Evolutionary conservation across 92 coral and sea anemone species (phyloP), one percentile per base, ranked within the genome.

Genomic region (Porites cylindrica): DNA sequence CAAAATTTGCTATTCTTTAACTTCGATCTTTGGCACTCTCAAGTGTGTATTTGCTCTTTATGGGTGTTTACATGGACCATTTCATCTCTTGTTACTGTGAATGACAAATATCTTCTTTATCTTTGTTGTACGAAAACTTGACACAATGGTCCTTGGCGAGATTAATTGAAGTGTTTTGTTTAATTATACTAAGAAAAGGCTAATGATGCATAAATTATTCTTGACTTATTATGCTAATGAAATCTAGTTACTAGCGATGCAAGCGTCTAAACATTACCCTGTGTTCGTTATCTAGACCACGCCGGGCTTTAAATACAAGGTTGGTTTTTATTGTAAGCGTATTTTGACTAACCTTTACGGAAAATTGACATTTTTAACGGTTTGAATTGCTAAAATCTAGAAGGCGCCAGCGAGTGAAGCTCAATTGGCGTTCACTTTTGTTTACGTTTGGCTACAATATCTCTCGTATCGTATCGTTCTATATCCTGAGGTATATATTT

Each of bases 181-280:
- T 62, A 47, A 66, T 62, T 21, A 62, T 19, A 43, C 72, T 83
- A 47, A 23, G 6, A 81, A 54, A 83, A 82, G 70, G 62, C 14
- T 62, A 80, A 72, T 10, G 11, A 11, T 47, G 79, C 87, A 83
- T 83, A 83, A 83, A 72, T 83, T 83, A 71, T 66, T 61, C 60
- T 82, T 70, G 70, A 51, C 12, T 72, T 72, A 72, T 83, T 72
- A 72, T 83, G 87, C 51, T 72, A 83, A 72, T 73, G 23, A 53
- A 17, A 13, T 78, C 82, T 52, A 70, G 72, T 63, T 19, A 17
- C 61, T 56, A 74, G 62, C 13, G 63, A 12, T 24, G 72, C 14
- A 13, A 60, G 79, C 86, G 79, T 71, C 86, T 79, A 32, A 72
- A 47, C 62, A 51, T 18, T 71, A 58, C 59, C 23, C 21, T 24